A percentile compares a stretch with the other conserved stretches of the same genome.
Conservation (phyloP, 2,113 vertebrate species). For the Gymnarchus niloticus region DNA sequence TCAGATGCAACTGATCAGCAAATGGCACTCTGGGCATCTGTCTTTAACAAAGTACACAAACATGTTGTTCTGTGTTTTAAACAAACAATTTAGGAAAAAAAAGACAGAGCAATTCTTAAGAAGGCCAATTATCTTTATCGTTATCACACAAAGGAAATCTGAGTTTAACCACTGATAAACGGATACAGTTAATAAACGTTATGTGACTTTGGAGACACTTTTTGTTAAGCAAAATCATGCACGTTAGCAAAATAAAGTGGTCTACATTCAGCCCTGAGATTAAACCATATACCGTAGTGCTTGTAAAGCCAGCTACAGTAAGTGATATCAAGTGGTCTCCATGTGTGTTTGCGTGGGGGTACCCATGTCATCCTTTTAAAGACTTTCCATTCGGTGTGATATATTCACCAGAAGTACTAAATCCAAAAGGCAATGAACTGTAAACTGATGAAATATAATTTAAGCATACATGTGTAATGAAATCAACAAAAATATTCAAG, state of each 20-base stretch:
- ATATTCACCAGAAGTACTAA: conserved; percentile 24
- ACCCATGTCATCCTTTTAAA: background rate
- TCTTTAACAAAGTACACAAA: background rate
- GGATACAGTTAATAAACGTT: background rate
- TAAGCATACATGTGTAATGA: conserved; percentile 15
- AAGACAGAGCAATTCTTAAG: background rate
- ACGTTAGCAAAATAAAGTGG: conserved; percentile 35
- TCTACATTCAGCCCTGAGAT: conserved; percentile 62
- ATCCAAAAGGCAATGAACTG: conserved; percentile 25
- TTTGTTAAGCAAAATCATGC: conserved; percentile 32
- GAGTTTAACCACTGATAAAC: background rate
- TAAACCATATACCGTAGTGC: conserved; percentile 46
- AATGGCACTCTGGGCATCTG: conserved; percentile 17
- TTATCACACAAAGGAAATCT: background rate
- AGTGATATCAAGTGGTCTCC: conserved; percentile 17
- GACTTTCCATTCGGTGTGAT: background rate
- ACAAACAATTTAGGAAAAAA: background rate
- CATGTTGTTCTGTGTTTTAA: background rate
- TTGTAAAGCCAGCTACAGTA: conserved; percentile 35
- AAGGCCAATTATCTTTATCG: background rate
- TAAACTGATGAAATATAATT: conserved; percentile 28
- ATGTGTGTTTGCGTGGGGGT: background rate
- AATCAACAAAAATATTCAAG: conserved; percentile 18
- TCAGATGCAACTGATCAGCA: conserved; percentile 1
- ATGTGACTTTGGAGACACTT: conserved; percentile 27